Base-by-base conservation (phyloP, 92 coral and sea anemone species). In the Umimayanthus kanabou region DNA sequence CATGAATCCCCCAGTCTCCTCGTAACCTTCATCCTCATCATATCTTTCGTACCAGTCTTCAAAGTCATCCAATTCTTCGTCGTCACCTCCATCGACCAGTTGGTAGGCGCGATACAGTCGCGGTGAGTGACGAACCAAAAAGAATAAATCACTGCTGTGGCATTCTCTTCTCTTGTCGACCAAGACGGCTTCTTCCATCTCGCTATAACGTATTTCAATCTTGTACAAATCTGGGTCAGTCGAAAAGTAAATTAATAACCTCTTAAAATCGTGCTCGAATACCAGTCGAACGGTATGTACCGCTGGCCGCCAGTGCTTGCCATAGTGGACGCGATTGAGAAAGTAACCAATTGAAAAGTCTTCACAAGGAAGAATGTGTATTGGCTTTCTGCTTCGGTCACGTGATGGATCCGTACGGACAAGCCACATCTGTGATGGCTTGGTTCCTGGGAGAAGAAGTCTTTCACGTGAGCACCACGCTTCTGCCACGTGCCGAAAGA, bases 261-360 rank as follows among this genome's bases (percentile, higher is more conserved):
- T 88, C 55, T 93, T 94, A 5, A 97, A 91, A 76, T 97, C 99
- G 85, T 97, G 99, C 39, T 94, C 92, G 70, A 97, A 97, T 23
- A 93, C 76, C 25, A 97, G 81, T 50, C 94, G 95, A 25, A 93
- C 85, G 40, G 79, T 81, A 20, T 88, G 82, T 5, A 90, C 80
- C 0, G 57, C 85, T 11, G 96, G 99, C 39, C 61, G 76, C 99
- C 99, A 95, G 26, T 94, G 95, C 49, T 66, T 77, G 33, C 95
- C 92, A 85, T 85, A 97, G 16, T 85, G 88, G 1, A 92, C 94
- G 15, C 90, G 90, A 28, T 84, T 84, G 58, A 91, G 87, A 88
- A 95, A 97, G 82, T 95, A 94, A n/a, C 99, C 99, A 23, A 94
- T 77, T 10, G 80, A 78, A 73, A 97, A 67, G 15, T 73, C 25